Evolutionary conservation across 2,888 invertebrate species (phyloP), one percentile per base, ranked within the genome.

Genomic region (Harpalus rufipes): DNA sequence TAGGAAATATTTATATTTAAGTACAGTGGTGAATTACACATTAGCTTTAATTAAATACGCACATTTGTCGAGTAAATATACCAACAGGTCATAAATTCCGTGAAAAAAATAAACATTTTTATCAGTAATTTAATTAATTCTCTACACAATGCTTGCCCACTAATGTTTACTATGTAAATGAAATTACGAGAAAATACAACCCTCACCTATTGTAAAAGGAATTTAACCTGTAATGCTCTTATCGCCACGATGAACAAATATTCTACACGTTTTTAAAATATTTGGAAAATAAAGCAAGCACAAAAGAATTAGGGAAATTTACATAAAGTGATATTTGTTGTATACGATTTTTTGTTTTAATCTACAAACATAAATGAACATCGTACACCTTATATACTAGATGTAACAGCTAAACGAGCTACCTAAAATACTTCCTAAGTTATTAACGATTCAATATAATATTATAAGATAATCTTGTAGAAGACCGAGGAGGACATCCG

Each of bases 81-180:
- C n/a, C n/a, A 72, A 32, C 68, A 41, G 7, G 32, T n/a, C 32
- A 41, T 81, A 68, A 68, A 68, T 56, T 72, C 25, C 2, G 18
- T 12, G 14, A 10, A 72, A 68, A 68, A 81, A 81, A 81, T 81
- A 81, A 81, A 81, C 72, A 14, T 81, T 81, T 81, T 81, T 72
- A 81, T 81, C 81, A 81, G 65, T 81, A 81, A 81, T 81, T 68
- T 81, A 39, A 65, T 81, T 81, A 68, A 81, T 68, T 81, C 32
- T 58, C 18, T 18, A 68, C 56, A 81, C 58, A 72, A 80, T 61
- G 39, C 61, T 61, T 14, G 61, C 59, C 14, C 44, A 21, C 44
- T 61, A 61, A 25, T 81, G 51, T 81, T 81, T 81, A 63, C 51
- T 81, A 81, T 81, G 81, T 81, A 81, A 65, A 81, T 81, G 25